Base-by-base conservation (phyloP, 64 coral and sea anemone genomes). In the Pocillopora damicornis region DNA sequence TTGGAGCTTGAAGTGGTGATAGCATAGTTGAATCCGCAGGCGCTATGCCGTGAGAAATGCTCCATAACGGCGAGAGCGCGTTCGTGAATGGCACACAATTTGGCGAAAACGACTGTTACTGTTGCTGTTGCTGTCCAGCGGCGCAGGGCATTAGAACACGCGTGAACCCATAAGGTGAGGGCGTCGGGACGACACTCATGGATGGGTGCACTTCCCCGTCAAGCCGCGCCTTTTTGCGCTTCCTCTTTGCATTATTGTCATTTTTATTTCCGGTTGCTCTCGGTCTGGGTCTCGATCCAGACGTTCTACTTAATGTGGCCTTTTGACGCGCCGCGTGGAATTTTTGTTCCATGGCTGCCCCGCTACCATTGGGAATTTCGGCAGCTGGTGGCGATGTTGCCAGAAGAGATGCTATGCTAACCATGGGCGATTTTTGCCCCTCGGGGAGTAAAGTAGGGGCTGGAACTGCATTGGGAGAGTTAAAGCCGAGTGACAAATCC, bases 401-500 rank as follows among this genome's bases (percentile, higher is more conserved):
- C 86, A 93, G 96, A 9, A 93, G 96, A 59, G 96, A 98, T 35
- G 88, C 63, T 22, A 93, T 95, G 22, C 90, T 88, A 56, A 90
- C 89, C 13, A 92, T 57, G 1, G 90, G 90, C 7, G 96, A 94
- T 64, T 87, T 89, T 13, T 95, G 90, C 57, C 79, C 89, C 20
- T 92, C 96, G 59, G 83, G 74, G 12, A 93, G 96, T 59, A 93
- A 98, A 8, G 93, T 98, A 23, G 93, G 96, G 18, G 90, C 96
- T 26, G 96, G 92, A 26, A 89, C 96, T n/a, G 96, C 96, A 60
- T 92, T 98, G n/a, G 96, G 96, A 3, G 96, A 98, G 66, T 89
- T 98, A 23, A 93, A 98, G 35, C 96, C 96, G 0, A 98, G 72
- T 15, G 96, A 98, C 96, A 93, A 98, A 69, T 98, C 96, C 5